These are phyloP conservation scores for Sepioteuthis lessoniana DNA, from an alignment of 2,888 invertebrate genomes.

Conservation along the genomic window DNA sequence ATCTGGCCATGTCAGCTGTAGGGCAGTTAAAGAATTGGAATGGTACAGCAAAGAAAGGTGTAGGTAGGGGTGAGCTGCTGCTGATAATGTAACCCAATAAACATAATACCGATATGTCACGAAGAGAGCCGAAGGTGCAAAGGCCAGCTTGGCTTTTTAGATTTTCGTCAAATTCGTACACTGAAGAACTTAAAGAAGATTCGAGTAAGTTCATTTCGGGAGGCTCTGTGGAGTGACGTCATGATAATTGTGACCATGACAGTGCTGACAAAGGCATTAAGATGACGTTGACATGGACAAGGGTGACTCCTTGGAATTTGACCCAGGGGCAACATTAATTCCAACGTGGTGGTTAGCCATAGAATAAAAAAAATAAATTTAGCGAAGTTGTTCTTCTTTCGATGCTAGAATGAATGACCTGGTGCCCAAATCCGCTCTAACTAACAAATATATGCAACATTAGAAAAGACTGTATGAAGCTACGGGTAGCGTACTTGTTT, in stretches of 20 bases:
- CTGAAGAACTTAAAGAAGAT: background rate
- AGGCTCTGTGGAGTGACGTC: background rate
- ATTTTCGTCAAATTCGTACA: background rate
- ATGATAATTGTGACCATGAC: background rate
- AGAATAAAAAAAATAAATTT: background rate
- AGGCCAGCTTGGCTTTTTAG: background rate
- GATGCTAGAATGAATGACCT: no score
- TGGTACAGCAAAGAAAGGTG: background rate
- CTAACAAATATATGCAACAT: no score
- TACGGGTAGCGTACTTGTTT: no score
- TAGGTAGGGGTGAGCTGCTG: background rate
- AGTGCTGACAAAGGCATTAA: background rate
- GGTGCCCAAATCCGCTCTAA: no score
- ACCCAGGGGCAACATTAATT: background rate
- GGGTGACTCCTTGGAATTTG: background rate
- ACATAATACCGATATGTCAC: background rate
- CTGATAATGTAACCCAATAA: background rate
- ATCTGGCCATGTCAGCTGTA: slow-evolving; percentile 2
- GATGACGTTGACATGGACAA: background rate
- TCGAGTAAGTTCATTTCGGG: background rate
- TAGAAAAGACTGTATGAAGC: no score
- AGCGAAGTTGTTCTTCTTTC: no score
- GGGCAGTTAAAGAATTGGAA: background rate
- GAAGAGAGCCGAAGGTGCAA: slow-evolving; percentile 33
- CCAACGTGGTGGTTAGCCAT: background rate